Evolutionary conservation across 2,113 vertebrate genomes (phyloP).

Genomic region (Ochotona curzoniae): DNA sequence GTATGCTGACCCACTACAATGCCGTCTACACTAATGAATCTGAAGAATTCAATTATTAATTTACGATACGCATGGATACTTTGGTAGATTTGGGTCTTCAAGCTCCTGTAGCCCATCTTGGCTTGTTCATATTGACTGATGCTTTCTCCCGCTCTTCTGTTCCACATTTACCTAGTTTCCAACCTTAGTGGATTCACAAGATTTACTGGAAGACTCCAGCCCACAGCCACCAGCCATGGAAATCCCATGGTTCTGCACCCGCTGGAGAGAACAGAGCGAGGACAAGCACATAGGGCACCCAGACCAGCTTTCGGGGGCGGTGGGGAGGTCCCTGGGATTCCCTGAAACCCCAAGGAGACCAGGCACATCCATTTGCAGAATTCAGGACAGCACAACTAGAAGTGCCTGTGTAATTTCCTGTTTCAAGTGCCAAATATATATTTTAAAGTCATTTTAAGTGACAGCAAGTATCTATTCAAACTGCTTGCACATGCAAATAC

Average conservation of each 20-base stretch:
- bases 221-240: not conserved
- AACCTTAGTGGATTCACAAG: not conserved
- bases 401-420: not conserved
- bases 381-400: not conserved
- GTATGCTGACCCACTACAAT: not conserved
- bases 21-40: not conserved
- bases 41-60: not conserved
- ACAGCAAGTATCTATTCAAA: slow-evolving; percentile 22
- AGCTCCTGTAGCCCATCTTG: not conserved
- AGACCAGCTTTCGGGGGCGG: not conserved
- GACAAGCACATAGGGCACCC: not conserved
- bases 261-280: no score
- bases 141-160: not conserved
- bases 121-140: not conserved
- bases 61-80: not conserved
- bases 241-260: rapidly evolving
- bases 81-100: slow-evolving; percentile 1
- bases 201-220: not conserved
- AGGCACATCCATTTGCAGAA: not conserved
- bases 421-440: not conserved
- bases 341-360: not conserved
- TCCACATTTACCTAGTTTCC: not conserved
- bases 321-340: not conserved
- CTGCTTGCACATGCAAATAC: not conserved
- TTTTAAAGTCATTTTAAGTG: slow-evolving; percentile 36